Evolutionary conservation across 2,888 invertebrate genomes (phyloP), one percentile per base, ranked within the genome.

Genomic region (Ypsolopha scabrella): DNA sequence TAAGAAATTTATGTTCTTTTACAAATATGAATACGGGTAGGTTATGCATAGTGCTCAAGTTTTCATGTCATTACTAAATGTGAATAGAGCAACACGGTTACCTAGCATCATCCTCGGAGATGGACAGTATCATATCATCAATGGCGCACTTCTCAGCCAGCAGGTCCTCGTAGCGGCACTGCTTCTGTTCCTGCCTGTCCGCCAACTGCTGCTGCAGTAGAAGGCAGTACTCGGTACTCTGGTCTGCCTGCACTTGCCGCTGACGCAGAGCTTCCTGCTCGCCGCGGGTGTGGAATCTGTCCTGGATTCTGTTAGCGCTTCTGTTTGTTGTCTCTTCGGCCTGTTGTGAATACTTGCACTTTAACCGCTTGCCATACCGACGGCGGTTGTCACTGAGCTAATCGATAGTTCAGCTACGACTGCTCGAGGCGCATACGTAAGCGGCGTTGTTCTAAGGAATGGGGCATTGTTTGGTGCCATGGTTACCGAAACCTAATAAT

Each of bases 61-160:
- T 41, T 41, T 11, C 6, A 41, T n/a, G 11, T 39, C 39, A 39
- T 6, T 8, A 0, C 10, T n/a, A 39, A 39, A 39, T 11, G n/a
- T 11, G 11, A 39, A 6, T 39, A 39, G 6, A 9, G n/a, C 7
- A 6, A 39, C 39, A 44, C 2, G n/a, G 54, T 54, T 56, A 89
- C 89, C 83, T 80, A 60, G 87, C 78, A 62, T 91, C 90, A 65
- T 91, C 91, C 65, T 90, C 89, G 37, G 89, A 82, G 0, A 91
- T 80, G n/a, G 88, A 80, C 59, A 83, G 79, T 57, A 88, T 78
- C 36, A 91, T 78, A 41, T 90, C 89, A 58, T 91, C 90, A 6
- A 90, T 70, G 78, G 90, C 86, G 59, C 88, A 88, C 77, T 90
- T 90, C 64, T 91, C 91, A 51, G 86, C 78, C 6, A 90, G 70